phyloP scores from a whole-genome alignment of 1,140 invertebrate species.

The Sminthurinus signatus region DNA sequence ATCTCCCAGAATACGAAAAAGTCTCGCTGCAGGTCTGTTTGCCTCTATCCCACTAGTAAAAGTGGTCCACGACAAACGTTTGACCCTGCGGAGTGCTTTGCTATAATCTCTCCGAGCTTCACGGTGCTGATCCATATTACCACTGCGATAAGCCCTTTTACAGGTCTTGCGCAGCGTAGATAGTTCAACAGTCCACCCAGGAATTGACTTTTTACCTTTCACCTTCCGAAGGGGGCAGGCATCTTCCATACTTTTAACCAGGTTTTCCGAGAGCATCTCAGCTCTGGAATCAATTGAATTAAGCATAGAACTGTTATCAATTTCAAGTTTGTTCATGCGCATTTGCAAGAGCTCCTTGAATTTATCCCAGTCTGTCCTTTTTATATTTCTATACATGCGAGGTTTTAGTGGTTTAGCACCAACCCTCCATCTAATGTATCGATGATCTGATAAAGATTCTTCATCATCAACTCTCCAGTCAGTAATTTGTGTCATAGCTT shows the following conservation, averaged over 20 bases:
- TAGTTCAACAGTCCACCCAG: constrained; percentile 16
- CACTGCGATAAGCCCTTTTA: neutral
- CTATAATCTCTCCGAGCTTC: neutral
- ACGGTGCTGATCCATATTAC: neutral
- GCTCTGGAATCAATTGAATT: no score
- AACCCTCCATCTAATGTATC: constrained; percentile 8
- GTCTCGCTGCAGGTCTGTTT: neutral
- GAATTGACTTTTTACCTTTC: neutral
- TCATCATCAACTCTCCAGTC: constrained; percentile 5
- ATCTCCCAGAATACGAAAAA: neutral
- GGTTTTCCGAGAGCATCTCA: no score
- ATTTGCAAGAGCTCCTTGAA: no score
- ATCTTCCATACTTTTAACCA: no score
- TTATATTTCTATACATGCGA: constrained; percentile 12
- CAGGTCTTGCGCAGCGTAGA: neutral
- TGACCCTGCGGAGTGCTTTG: neutral
- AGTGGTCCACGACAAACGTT: constrained; percentile 7
- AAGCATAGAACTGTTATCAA: no score
- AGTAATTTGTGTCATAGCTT: neutral
- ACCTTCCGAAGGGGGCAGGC: no score
- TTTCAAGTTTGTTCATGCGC: no score
- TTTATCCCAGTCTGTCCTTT: constrained; percentile 24
- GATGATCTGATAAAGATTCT: constrained; percentile 26
- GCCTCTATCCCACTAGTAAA: constrained; percentile 4
- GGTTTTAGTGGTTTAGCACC: neutral